Percentiles rank a stretch among this genome's conserved stretches.
Conservation (phyloP, 2,113 vertebrate species). For the Aplodontia rufa region DNA sequence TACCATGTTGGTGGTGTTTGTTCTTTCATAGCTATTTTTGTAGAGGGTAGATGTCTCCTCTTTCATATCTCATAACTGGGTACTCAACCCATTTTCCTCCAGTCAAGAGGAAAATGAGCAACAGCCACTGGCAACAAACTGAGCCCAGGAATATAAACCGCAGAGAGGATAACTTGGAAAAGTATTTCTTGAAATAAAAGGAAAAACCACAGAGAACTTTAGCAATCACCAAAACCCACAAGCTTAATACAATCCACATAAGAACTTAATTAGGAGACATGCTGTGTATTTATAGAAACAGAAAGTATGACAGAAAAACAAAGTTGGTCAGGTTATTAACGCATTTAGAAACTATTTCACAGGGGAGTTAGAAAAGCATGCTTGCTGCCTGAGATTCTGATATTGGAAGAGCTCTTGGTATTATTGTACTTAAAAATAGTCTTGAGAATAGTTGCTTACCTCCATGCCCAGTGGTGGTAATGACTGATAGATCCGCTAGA, state of each 20-base stretch:
- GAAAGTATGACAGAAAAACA: constrained; percentile 59
- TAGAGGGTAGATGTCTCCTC: background rate
- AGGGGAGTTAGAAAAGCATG: background rate
- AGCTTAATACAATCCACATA: constrained; percentile 43
- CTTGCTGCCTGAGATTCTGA: background rate
- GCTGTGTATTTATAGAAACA: constrained; percentile 65
- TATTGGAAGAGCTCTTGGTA: background rate
- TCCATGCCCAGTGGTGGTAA: background rate
- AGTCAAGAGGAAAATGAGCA: constrained; percentile 23
- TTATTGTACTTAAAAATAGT: background rate
- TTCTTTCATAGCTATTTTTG: background rate
- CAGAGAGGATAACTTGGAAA: constrained; percentile 43
- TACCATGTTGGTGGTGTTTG: background rate
- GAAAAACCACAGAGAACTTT: constrained; percentile 69
- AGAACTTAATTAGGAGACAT: constrained; percentile 56
- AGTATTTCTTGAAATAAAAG: constrained; percentile 75
- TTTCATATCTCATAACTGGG: background rate
- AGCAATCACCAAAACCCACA: constrained; percentile 44
- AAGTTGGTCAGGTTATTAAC: background rate
- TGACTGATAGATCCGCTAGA: background rate
- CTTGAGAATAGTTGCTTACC: background rate
- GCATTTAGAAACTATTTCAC: constrained; percentile 29
- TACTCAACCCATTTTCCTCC: background rate
- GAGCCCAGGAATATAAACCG: constrained; percentile 49
- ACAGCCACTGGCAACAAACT: background rate